A percentile compares a stretch with the other conserved stretches of the same genome.
These are phyloP conservation scores for Cyclopterus lumpus DNA, from an alignment of 2,797 vertebrate genomes.

Conservation along the genomic window DNA sequence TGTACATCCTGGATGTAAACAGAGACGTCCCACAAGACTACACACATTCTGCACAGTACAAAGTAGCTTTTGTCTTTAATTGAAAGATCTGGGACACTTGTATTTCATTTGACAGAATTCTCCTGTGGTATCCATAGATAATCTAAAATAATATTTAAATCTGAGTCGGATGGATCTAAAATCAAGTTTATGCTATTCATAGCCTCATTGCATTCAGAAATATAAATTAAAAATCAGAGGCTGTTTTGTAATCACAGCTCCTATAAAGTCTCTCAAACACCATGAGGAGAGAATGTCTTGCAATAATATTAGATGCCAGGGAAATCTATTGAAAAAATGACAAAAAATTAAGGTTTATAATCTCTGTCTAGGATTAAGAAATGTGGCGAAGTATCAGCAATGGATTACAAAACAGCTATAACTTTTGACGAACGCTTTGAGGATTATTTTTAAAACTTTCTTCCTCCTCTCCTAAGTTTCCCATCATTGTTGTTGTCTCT, in stretches of 20 bases:
- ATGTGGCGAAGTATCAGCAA: not conserved
- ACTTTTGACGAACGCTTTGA: slow-evolving; percentile 23
- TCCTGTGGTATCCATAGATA: not conserved
- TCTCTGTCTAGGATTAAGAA: slow-evolving; percentile 3
- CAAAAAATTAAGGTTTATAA: slow-evolving; percentile 7
- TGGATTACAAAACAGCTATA: not conserved
- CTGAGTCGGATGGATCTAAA: not conserved
- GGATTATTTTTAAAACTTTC: slow-evolving; percentile 19
- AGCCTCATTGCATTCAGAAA: not conserved
- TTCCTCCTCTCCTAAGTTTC: slow-evolving; percentile 4
- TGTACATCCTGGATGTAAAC: slow-evolving; percentile 24
- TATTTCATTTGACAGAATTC: not conserved
- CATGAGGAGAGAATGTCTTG: not conserved
- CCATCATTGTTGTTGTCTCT: slow-evolving; percentile 12
- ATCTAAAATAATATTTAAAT: not conserved
- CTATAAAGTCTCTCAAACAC: not conserved
- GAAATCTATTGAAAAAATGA: slow-evolving; percentile 10
- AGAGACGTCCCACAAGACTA: slow-evolving; percentile 19
- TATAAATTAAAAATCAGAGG: not conserved
- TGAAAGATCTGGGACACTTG: not conserved
- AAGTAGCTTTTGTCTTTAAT: slow-evolving; percentile 2
- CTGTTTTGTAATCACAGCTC: not conserved
- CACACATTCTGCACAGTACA: not conserved
- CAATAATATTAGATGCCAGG: not conserved
- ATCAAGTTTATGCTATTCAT: not conserved